A percentile compares a stretch with the other conserved stretches of the same genome.
Conservation (phyloP, 1,140 invertebrate species). For the Augochlora pura region DNA sequence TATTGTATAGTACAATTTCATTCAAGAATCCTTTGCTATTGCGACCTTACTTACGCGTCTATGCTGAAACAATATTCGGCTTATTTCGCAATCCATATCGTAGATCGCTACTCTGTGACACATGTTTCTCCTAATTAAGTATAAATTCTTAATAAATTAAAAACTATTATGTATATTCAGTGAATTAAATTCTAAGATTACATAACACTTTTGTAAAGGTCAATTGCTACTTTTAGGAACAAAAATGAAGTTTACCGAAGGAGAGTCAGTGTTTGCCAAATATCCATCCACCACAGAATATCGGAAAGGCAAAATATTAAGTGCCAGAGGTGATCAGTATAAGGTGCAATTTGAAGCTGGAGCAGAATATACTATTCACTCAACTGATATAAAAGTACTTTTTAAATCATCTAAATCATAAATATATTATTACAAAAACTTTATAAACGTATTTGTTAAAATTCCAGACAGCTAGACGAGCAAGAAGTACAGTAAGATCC, state of each 20-base stretch:
- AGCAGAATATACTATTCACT: conserved; percentile 58
- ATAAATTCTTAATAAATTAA: not conserved
- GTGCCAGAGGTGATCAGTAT: conserved; percentile 65
- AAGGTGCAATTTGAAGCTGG: conserved; percentile 68
- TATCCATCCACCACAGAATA: conserved; percentile 65
- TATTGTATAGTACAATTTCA: conserved; percentile 19
- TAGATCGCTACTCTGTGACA: not conserved
- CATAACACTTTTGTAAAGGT: not conserved
- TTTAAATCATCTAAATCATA: not conserved
- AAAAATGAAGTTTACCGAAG: conserved; percentile 69
- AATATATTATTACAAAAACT: not conserved
- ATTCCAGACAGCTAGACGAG: conserved; percentile 58
- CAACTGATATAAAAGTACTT: conserved; percentile 68
- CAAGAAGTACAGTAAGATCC: conserved; percentile 64
- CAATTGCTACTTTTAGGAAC: not conserved
- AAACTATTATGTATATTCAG: not conserved
- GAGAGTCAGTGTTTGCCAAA: conserved; percentile 72
- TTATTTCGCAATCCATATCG: not conserved
- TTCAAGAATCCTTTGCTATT: conserved; percentile 19
- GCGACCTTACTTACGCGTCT: not conserved
- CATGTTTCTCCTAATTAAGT: no score
- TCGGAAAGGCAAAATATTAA: conserved; percentile 65
- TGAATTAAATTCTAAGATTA: conserved; percentile 17
- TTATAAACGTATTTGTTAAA: conserved; percentile 25
- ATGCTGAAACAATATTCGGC: not conserved